A percentile compares a stretch with the other conserved stretches of the same genome.
Conservation (phyloP, 2,113 vertebrate species). For the Rhinolophus ferrumequinum region DNA sequence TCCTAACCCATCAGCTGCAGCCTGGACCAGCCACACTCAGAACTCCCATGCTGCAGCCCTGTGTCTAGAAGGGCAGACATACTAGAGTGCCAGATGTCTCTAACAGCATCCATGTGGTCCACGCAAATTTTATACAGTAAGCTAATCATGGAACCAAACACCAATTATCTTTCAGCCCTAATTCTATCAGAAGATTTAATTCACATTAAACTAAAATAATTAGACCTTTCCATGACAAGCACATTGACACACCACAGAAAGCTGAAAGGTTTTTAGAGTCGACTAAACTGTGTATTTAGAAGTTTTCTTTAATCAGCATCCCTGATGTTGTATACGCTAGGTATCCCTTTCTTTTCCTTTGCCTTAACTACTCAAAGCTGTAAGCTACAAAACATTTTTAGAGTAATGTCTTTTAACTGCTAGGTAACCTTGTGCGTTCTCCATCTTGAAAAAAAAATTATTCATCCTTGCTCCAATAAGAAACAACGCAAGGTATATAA, state of each 20-base stretch:
- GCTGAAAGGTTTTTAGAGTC: not conserved
- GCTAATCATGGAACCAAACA: conserved; percentile 37
- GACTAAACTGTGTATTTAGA: conserved; percentile 15
- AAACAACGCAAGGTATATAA: not conserved
- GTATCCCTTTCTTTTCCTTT: not conserved
- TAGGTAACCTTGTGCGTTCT: not conserved
- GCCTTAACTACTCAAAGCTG: conserved; percentile 17
- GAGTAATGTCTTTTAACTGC: conserved; percentile 29
- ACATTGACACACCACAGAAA: not conserved
- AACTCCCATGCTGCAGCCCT: not conserved
- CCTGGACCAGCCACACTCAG: not conserved
- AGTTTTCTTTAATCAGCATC: conserved; percentile 3
- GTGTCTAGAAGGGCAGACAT: not conserved
- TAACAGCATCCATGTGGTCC: conserved; percentile 14
- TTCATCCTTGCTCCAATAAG: not conserved
- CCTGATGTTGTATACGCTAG: not conserved
- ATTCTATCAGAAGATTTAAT: conserved; percentile 60
- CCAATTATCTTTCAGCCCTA: conserved; percentile 45
- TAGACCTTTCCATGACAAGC: conserved; percentile 37
- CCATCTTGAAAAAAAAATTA: not conserved
- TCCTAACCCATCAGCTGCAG: not conserved
- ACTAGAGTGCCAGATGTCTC: conserved; percentile 8
- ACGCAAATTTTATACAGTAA: conserved; percentile 22
- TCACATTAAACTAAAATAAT: conserved; percentile 54
- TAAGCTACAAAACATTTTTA: not conserved